These are phyloP conservation scores for Pandemis corylana DNA, from an alignment of 2,888 invertebrate genomes.

Conservation along the genomic window DNA sequence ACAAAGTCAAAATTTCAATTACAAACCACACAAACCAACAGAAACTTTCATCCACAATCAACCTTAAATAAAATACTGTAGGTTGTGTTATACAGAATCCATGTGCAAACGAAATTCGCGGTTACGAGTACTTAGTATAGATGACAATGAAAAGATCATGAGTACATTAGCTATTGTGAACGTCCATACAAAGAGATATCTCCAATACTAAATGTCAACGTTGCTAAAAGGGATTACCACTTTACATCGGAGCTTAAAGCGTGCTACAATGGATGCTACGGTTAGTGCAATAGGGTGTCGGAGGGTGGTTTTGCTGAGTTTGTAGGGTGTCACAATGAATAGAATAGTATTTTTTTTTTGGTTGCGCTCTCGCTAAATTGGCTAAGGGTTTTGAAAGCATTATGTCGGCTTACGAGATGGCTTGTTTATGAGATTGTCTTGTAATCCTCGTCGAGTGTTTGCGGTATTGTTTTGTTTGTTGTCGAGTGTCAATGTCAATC, in stretches of 20 bases:
- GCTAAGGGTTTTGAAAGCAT: constrained; percentile 72
- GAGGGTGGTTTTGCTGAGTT: constrained; percentile 16
- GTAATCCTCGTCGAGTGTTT: constrained; percentile 66
- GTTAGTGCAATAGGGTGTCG: constrained; percentile 27
- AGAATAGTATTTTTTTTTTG: constrained; percentile 56
- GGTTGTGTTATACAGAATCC: neutral
- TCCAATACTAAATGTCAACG: constrained; percentile 73
- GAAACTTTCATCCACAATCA: constrained; percentile 44
- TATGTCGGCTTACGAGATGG: constrained; percentile 55
- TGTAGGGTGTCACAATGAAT: constrained; percentile 46
- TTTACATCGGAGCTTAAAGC: constrained; percentile 3
- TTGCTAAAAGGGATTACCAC: constrained; percentile 53
- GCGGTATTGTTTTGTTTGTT: constrained; percentile 61
- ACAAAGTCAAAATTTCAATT: constrained; percentile 83
- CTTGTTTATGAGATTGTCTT: constrained; percentile 69
- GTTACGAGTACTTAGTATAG: constrained; percentile 75
- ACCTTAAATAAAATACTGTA: constrained; percentile 27
- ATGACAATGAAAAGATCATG: constrained; percentile 81
- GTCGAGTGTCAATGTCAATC: constrained; percentile 29
- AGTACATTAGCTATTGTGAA: constrained; percentile 80
- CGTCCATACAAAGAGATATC: constrained; percentile 62
- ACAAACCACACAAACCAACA: constrained; percentile 47
- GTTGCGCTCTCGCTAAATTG: constrained; percentile 68
- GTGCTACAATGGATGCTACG: constrained; percentile 49
- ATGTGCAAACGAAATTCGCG: constrained; percentile 43